Conservation (phyloP, 2,888 invertebrate species). For the Brachylomia viminalis region DNA sequence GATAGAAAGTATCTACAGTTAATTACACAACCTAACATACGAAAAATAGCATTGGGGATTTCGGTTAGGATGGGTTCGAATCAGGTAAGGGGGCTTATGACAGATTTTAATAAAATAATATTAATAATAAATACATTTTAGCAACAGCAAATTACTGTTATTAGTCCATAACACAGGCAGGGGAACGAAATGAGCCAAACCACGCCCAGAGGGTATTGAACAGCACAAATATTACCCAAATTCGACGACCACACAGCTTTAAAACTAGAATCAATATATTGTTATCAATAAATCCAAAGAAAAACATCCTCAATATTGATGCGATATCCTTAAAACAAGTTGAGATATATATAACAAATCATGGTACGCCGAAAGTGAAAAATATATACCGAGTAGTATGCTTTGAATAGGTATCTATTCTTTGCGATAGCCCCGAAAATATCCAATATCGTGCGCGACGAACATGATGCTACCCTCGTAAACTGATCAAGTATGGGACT, state of each 20-base stretch:
- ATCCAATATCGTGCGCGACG: slow-evolving; percentile 28
- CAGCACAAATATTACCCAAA: slow-evolving; percentile 29
- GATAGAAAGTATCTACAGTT: neutral
- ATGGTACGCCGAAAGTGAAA: slow-evolving; percentile 13
- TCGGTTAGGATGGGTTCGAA: neutral
- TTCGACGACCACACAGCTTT: slow-evolving; percentile 40
- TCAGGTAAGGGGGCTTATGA: neutral
- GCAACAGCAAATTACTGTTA: slow-evolving; percentile 47
- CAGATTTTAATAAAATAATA: slow-evolving; percentile 1
- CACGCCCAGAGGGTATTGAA: slow-evolving; percentile 39
- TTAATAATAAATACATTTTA: slow-evolving; percentile 25
- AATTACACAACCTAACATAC: neutral
- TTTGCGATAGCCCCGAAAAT: slow-evolving; percentile 18
- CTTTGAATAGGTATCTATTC: slow-evolving; percentile 31
- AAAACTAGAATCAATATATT: slow-evolving; percentile 34
- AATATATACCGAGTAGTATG: neutral
- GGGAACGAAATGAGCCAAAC: slow-evolving; percentile 42
- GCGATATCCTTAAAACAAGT: slow-evolving; percentile 41
- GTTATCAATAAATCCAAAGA: slow-evolving; percentile 45
- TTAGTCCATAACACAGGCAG: slow-evolving; percentile 33
- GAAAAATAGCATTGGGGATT: neutral
- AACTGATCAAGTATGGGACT: slow-evolving; percentile 39
- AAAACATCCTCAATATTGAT: slow-evolving; percentile 36
- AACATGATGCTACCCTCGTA: slow-evolving; percentile 42
- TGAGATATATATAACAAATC: slow-evolving; percentile 34